Percentiles rank a stretch among this genome's conserved stretches.
Conservation (phyloP, 2,113 vertebrate genomes). For the Tragelaphus imberbis region DNA sequence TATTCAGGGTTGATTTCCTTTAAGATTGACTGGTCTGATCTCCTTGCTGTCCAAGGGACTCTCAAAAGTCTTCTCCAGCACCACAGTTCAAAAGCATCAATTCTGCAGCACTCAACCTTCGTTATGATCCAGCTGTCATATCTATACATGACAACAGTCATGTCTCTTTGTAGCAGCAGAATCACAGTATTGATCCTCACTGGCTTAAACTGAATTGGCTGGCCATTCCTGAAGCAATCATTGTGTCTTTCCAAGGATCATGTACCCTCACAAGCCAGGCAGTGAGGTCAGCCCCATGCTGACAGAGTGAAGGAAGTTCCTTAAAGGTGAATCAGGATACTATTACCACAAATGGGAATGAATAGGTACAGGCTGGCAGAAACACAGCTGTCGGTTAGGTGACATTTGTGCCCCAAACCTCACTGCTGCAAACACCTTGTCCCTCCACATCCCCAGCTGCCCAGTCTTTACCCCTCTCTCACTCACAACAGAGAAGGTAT, state of each 20-base stretch:
- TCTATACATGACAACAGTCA: background rate
- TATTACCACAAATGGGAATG: background rate
- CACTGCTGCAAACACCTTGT: background rate
- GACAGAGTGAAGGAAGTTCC: background rate
- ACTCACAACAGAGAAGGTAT: background rate
- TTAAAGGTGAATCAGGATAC: background rate
- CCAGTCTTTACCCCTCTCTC: background rate
- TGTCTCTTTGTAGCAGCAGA: background rate
- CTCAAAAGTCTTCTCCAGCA: background rate
- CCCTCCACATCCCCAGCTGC: background rate
- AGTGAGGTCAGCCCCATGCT: background rate
- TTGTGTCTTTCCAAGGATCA: background rate
- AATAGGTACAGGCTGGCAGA: background rate
- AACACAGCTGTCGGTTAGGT: background rate
- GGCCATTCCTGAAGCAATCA: background rate
- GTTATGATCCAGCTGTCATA: background rate
- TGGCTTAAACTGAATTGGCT: background rate
- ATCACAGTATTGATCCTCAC: background rate
- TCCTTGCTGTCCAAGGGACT: background rate
- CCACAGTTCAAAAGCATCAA: background rate
- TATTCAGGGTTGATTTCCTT: background rate
- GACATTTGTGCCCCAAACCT: background rate
- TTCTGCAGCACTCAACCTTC: background rate
- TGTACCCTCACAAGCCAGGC: background rate
- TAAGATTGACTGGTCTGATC: background rate